These are phyloP conservation scores for Eremophila alpestris DNA, from an alignment of 2,797 vertebrate species.

Conservation along the genomic window DNA sequence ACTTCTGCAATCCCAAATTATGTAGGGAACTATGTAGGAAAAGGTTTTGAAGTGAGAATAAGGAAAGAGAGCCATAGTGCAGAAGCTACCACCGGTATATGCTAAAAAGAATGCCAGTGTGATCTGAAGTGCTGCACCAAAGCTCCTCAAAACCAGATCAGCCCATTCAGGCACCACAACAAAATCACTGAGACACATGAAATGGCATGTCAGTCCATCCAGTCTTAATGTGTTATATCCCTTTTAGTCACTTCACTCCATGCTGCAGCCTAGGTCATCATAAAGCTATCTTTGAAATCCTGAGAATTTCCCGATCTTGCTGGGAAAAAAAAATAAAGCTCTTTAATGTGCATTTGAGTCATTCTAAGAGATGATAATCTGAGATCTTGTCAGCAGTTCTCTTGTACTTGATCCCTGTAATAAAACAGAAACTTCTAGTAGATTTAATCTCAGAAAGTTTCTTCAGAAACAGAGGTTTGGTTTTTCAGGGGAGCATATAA, in stretches of 20 bases:
- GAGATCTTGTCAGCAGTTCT: not conserved
- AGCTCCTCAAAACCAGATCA: not conserved
- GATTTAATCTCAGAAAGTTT: not conserved
- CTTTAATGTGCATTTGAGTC: not conserved
- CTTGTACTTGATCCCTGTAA: not conserved
- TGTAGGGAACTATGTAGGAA: not conserved
- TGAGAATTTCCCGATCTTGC: not conserved
- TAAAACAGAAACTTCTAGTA: not conserved
- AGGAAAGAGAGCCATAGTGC: not conserved
- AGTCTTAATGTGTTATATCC: not conserved
- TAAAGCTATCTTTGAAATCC: not conserved
- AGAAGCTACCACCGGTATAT: accelerated
- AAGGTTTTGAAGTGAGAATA: not conserved
- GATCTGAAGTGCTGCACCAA: not conserved
- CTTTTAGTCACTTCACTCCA: not conserved
- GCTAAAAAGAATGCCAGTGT: not conserved
- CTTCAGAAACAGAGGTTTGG: not conserved
- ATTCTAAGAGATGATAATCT: not conserved
- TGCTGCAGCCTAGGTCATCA: not conserved
- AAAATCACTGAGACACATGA: not conserved
- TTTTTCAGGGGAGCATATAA: not conserved
- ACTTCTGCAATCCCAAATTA: not conserved
- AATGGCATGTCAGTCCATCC: not conserved
- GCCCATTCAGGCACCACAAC: not conserved
- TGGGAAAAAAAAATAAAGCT: not conserved